These are phyloP conservation scores for Stictonetta naevosa DNA, from an alignment of 2,113 vertebrate species.

Conservation along the genomic window DNA sequence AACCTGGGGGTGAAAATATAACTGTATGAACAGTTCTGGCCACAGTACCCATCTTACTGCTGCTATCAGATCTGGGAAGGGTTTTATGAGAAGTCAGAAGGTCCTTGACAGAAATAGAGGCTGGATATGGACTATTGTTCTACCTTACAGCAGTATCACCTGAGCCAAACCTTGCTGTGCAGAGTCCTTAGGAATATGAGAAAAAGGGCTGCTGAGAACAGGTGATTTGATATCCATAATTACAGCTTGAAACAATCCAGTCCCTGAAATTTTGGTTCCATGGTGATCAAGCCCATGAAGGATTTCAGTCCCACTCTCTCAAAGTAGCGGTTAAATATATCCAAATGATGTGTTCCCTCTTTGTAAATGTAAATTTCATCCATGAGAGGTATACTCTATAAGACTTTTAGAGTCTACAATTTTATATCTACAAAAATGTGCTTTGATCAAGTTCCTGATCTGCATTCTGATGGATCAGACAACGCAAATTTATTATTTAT, in stretches of 20 bases:
- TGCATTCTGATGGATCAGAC: constrained; percentile 50
- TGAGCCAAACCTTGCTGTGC: neutral
- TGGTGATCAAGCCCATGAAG: neutral
- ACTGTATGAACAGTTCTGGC: neutral
- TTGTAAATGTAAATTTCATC: neutral
- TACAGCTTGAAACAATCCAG: neutral
- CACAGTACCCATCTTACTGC: neutral
- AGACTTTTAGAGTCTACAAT: neutral
- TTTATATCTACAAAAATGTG: constrained; percentile 24
- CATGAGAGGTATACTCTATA: neutral
- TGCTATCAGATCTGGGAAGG: neutral
- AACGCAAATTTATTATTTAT: constrained; percentile 71
- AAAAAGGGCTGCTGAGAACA: neutral
- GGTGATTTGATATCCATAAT: neutral
- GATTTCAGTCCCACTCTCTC: neutral
- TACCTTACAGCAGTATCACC: neutral
- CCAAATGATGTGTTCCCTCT: neutral
- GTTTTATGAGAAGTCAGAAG: neutral
- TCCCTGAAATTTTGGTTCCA: neutral
- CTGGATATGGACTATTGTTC: neutral
- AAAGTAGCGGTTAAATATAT: neutral
- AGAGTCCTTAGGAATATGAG: neutral
- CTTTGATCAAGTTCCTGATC: constrained; percentile 51
- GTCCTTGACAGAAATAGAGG: neutral
- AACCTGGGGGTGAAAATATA: neutral